phyloP scores from a whole-genome alignment of 2,113 vertebrate genomes.

The Callithrix jacchus region DNA sequence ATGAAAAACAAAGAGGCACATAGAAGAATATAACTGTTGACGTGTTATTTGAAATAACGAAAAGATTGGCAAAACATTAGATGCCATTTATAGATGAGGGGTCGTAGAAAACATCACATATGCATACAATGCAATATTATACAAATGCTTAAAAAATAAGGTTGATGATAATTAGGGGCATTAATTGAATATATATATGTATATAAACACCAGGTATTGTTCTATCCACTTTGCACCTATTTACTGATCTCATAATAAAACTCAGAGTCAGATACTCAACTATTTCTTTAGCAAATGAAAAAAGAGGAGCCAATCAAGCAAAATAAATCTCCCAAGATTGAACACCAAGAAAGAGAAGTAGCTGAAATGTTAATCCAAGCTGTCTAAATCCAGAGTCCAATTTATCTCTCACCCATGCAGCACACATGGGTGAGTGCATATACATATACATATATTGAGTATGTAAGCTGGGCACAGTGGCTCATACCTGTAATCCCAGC shows the following conservation, averaged over 20 bases:
- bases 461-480: too few species aligned
- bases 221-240: not conserved
- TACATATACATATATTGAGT: not conserved
- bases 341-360: not conserved
- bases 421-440: not conserved
- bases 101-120: not conserved
- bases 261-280: not conserved
- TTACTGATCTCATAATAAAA: not conserved
- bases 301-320: not conserved
- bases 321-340: not conserved
- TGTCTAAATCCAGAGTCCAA: not conserved
- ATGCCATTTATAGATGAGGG: not conserved
- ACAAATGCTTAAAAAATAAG: not conserved
- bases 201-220: accelerated
- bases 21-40: not conserved
- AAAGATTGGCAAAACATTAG: not conserved
- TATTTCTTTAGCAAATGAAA: not conserved
- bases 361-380: not conserved
- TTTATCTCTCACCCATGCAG: not conserved
- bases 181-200: not conserved
- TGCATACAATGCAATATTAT: not conserved
- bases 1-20: too few species aligned
- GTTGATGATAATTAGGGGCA: not conserved
- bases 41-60: not conserved
- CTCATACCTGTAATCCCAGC: too few species aligned